Conservation (phyloP, 2,888 invertebrate genomes). For the Euplexia lucipara region DNA sequence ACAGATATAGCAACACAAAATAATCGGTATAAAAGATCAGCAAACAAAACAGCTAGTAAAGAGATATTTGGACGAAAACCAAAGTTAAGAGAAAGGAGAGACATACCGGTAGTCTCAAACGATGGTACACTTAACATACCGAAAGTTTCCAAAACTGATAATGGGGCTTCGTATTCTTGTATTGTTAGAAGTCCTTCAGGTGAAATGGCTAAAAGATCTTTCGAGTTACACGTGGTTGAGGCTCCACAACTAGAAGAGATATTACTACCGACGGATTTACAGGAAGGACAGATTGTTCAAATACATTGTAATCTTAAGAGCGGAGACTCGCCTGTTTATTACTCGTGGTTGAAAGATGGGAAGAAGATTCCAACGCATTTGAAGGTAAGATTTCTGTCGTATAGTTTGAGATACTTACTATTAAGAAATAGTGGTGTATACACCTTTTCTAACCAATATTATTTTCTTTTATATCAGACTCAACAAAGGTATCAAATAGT, state of each 20-base stretch:
- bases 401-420: neutral
- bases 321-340: constrained; percentile 93
- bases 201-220: constrained; percentile 94
- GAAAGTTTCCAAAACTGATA: constrained; percentile 92
- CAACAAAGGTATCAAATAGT: constrained; percentile 4
- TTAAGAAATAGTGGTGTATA: no score
- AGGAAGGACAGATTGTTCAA: constrained; percentile 96
- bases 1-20: constrained; percentile 74
- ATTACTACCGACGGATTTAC: constrained; percentile 94
- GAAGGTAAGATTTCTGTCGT: constrained; percentile 86
- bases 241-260: constrained; percentile 96
- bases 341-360: constrained; percentile 93
- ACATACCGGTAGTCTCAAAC: constrained; percentile 72
- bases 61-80: constrained; percentile 88
- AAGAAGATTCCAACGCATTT: constrained; percentile 92
- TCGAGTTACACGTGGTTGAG: constrained; percentile 93
- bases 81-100: constrained; percentile 85
- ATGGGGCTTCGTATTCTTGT: constrained; percentile 95
- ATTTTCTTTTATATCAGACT: neutral
- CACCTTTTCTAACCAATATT: no score
- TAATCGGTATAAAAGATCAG: constrained; percentile 81
- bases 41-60: constrained; percentile 79
- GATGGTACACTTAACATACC: constrained; percentile 91
- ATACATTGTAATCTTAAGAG: constrained; percentile 95
- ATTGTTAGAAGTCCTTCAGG: constrained; percentile 94